Conservation (phyloP, 2,797 vertebrate genomes). For the Sebastes aleutianus region DNA sequence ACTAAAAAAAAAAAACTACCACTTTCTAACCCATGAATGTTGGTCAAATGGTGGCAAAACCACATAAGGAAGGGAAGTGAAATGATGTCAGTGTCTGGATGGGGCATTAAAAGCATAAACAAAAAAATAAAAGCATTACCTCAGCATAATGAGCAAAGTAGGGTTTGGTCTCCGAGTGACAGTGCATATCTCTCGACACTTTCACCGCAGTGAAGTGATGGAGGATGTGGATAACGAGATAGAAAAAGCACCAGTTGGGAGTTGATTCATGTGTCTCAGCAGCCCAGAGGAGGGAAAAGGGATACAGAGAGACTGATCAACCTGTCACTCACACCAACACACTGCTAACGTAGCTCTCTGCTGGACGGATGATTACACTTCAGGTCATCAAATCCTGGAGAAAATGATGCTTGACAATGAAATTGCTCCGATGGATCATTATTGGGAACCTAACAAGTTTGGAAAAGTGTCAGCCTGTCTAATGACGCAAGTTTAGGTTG, state of each 20-base stretch:
- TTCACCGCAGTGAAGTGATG: conserved; percentile 39
- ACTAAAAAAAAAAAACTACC: conserved; percentile 22
- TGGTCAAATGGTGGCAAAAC: conserved; percentile 62
- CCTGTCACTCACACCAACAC: conserved; percentile 44
- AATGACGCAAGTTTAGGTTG: conserved; percentile 62
- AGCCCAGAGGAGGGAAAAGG: conserved; percentile 23
- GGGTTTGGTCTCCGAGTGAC: conserved; percentile 54
- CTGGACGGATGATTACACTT: conserved; percentile 58
- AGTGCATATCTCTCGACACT: conserved; percentile 54
- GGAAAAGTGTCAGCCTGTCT: conserved; percentile 68
- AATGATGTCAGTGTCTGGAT: conserved; percentile 75
- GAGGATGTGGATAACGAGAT: conserved; percentile 37
- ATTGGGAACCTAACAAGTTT: conserved; percentile 65
- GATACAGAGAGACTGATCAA: conserved; percentile 33
- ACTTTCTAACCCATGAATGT: conserved; percentile 47
- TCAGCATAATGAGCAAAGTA: conserved; percentile 67
- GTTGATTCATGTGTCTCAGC: conserved; percentile 27
- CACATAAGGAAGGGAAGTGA: conserved; percentile 54
- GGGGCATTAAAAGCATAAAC: conserved; percentile 58
- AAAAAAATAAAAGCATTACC: conserved; percentile 72
- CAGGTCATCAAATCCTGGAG: conserved; percentile 54
- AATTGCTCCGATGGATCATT: conserved; percentile 71
- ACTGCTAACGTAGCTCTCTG: conserved; percentile 8
- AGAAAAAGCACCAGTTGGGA: conserved; percentile 21
- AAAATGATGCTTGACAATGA: conserved; percentile 72